These are phyloP conservation scores for Enteromius anoplus DNA, from an alignment of 2,797 vertebrate species.

Conservation along the genomic window DNA sequence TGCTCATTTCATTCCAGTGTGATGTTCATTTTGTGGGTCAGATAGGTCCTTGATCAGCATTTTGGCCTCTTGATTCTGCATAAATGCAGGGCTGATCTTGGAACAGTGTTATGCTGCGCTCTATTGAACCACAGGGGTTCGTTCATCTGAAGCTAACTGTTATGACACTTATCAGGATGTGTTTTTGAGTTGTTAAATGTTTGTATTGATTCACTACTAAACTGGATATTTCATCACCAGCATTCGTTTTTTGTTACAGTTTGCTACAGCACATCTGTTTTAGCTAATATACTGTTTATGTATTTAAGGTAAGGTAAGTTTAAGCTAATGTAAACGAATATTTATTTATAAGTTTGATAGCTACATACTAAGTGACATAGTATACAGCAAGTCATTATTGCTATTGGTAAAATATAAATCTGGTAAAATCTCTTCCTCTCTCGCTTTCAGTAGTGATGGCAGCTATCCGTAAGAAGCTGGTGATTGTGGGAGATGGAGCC, in stretches of 20 bases:
- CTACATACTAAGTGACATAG: neutral
- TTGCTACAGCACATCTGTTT: too few species aligned
- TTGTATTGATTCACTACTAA: neutral
- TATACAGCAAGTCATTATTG: neutral
- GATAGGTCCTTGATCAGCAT: constrained; percentile 17
- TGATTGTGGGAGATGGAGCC: constrained; percentile 95
- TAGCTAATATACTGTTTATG: neutral
- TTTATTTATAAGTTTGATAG: neutral
- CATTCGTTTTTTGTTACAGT: too few species aligned
- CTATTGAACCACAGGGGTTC: neutral
- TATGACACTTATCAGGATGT: neutral
- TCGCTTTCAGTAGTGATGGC: constrained; percentile 81
- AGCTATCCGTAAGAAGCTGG: constrained; percentile 96
- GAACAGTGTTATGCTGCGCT: constrained; percentile 5
- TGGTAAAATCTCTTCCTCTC: neutral
- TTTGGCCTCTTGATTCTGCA: constrained; percentile 13
- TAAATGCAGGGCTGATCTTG: neutral
- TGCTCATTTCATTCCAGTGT: neutral
- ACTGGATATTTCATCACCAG: neutral
- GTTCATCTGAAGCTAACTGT: neutral
- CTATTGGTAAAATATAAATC: too few species aligned
- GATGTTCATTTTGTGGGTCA: neutral
- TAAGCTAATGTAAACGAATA: neutral
- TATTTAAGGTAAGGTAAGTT: neutral
- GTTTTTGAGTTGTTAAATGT: constrained; percentile 3